A percentile compares a stretch with the other conserved stretches of the same genome.
phyloP scores from a whole-genome alignment of 1,140 invertebrate species.

The Bombyx mori region DNA sequence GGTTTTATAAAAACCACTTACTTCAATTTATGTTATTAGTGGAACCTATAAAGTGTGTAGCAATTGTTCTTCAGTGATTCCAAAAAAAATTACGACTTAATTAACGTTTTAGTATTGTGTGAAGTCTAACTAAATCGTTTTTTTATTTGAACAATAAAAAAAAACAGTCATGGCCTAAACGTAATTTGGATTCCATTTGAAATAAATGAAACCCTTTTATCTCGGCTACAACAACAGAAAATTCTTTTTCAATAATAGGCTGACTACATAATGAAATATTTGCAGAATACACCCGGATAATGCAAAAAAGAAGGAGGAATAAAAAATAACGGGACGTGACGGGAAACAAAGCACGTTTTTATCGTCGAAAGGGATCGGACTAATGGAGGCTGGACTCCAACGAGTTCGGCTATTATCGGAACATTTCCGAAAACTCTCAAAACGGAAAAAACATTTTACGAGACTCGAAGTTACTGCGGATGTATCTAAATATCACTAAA shows the following conservation, averaged over 20 bases:
- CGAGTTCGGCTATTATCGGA: conserved; percentile 21
- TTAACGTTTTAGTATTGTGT: conserved; percentile 11
- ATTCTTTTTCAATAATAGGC: conserved; percentile 31
- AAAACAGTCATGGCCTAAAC: conserved; percentile 26
- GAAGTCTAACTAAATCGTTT: conserved; percentile 24
- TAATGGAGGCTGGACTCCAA: conserved; percentile 36
- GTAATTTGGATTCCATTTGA: conserved; percentile 29
- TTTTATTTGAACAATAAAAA: conserved; percentile 23
- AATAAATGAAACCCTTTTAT: conserved; percentile 37
- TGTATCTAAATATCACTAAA: too few relatives aligned
- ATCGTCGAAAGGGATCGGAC: conserved; percentile 39
- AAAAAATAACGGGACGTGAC: conserved; percentile 41
- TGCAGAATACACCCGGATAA: conserved; percentile 31
- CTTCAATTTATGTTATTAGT: too few relatives aligned
- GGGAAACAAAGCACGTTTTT: conserved; percentile 52
- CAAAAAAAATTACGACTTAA: conserved; percentile 5
- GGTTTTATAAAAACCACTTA: too few relatives aligned
- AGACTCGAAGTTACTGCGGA: too few relatives aligned
- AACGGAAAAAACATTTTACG: conserved; percentile 5
- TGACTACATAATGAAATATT: conserved; percentile 41
- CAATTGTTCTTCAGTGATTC: too few relatives aligned
- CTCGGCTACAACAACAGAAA: conserved; percentile 24
- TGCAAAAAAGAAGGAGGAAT: conserved; percentile 29
- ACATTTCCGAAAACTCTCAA: conserved; percentile 13
- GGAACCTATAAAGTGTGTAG: too few relatives aligned